Evolutionary conservation across 2,888 invertebrate genomes (phyloP).

Genomic region (Melieria crassipennis): DNA sequence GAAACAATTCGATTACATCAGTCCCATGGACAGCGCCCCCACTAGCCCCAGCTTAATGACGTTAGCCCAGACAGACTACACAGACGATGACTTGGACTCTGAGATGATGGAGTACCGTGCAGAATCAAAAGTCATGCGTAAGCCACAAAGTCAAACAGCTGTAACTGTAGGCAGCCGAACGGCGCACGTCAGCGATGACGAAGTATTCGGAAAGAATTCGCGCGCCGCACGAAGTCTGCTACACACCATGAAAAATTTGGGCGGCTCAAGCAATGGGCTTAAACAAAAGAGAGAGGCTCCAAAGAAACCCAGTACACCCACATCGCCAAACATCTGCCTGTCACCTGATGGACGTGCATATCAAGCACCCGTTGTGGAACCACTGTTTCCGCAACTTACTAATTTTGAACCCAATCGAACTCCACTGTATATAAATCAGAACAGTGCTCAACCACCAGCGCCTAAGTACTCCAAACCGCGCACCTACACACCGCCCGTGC

Average conservation of each 20-base stretch:
- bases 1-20: constrained; percentile 49
- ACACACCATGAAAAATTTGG: constrained; percentile 66
- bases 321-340: constrained; percentile 52
- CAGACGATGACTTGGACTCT: constrained; percentile 62
- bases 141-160: constrained; percentile 78
- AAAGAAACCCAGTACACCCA: constrained; percentile 44
- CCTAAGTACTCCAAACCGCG: constrained; percentile 23
- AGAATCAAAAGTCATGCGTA: constrained; percentile 80
- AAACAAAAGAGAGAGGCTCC: constrained; percentile 51
- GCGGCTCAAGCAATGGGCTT: constrained; percentile 38
- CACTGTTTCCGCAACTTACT: constrained; percentile 58
- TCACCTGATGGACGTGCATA: constrained; percentile 62
- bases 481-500: constrained; percentile 21
- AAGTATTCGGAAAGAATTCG: constrained; percentile 66
- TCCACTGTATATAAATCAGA: constrained; percentile 48
- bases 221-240: constrained; percentile 68
- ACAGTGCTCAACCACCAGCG: constrained; percentile 34
- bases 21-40: constrained; percentile 50
- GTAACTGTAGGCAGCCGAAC: constrained; percentile 68
- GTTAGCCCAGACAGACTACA: constrained; percentile 50
- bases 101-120: constrained; percentile 71
- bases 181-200: constrained; percentile 64
- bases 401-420: constrained; percentile 55
- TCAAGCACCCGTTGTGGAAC: constrained; percentile 62
- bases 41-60: constrained; percentile 55